These are phyloP conservation scores for Podarcis cretensis DNA, from an alignment of 2,113 vertebrate species.

Conservation along the genomic window DNA sequence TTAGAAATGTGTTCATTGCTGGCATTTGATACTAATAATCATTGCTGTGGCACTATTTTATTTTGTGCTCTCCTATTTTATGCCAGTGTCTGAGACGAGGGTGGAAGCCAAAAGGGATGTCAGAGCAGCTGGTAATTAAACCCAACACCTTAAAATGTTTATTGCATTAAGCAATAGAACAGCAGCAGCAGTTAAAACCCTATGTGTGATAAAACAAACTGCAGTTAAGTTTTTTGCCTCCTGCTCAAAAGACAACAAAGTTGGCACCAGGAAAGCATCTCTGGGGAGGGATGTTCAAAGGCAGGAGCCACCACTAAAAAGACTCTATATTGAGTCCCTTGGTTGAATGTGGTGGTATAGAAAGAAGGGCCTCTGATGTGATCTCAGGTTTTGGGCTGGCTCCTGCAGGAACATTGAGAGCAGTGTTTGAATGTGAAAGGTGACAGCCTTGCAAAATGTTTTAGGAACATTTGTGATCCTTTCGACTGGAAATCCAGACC, in stretches of 20 bases:
- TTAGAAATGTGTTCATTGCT: not conserved
- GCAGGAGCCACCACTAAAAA: not conserved
- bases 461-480: not conserved
- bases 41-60: not conserved
- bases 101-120: no score
- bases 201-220: not conserved
- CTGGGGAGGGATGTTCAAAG: no score
- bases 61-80: not conserved
- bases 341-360: not conserved
- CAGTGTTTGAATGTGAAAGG: not conserved
- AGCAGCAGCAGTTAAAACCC: not conserved
- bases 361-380: not conserved
- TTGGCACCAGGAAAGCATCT: no score
- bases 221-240: not conserved
- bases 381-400: not conserved
- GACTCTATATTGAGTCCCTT: not conserved
- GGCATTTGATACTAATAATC: not conserved
- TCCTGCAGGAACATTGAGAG: not conserved
- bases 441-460: not conserved
- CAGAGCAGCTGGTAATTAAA: no score
- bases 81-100: no score
- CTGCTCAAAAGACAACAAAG: not conserved
- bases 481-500: no score
- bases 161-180: no score
- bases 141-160: no score